Conservation (phyloP, 2,888 invertebrate genomes). For the Archaeoteleia sp. region DNA sequence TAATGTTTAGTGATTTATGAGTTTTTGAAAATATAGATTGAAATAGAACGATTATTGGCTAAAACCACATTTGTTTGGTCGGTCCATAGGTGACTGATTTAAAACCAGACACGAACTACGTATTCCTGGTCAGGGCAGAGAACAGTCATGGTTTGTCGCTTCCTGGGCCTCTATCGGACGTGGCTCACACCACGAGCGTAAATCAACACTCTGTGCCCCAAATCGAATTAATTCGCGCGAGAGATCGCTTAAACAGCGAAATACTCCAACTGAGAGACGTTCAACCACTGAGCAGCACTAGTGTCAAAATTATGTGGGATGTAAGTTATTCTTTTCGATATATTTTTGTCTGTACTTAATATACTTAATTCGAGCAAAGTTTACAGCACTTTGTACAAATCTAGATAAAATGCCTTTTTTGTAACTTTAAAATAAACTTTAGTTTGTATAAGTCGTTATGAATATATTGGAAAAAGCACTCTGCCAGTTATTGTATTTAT, state of each 20-base stretch:
- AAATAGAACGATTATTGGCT: slow-evolving; percentile 40
- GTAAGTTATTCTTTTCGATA: slow-evolving; percentile 76
- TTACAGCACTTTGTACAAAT: no score
- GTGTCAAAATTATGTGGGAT: slow-evolving; percentile 88
- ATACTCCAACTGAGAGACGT: slow-evolving; percentile 84
- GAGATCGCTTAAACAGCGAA: slow-evolving; percentile 85
- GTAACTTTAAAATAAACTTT: no score
- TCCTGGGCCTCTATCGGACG: slow-evolving; percentile 85
- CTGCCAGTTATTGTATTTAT: no score
- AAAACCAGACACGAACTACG: slow-evolving; percentile 87
- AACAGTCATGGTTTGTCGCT: slow-evolving; percentile 89
- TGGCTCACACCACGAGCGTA: slow-evolving; percentile 81
- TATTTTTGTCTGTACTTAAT: no score
- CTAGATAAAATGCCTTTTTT: no score
- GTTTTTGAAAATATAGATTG: slow-evolving; percentile 29
- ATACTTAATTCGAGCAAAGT: no score
- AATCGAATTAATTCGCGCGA: slow-evolving; percentile 85
- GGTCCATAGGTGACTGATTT: slow-evolving; percentile 79
- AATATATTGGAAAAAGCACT: no score
- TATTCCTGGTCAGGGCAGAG: slow-evolving; percentile 90
- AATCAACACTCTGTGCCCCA: slow-evolving; percentile 83
- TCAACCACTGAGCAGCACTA: slow-evolving; percentile 84
- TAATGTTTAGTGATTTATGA: slow-evolving; percentile 33
- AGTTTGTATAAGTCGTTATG: no score
- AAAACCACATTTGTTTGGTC: slow-evolving; percentile 41